phyloP scores from a whole-genome alignment of 2,797 vertebrate genomes.

The Catostomus latipinnis region DNA sequence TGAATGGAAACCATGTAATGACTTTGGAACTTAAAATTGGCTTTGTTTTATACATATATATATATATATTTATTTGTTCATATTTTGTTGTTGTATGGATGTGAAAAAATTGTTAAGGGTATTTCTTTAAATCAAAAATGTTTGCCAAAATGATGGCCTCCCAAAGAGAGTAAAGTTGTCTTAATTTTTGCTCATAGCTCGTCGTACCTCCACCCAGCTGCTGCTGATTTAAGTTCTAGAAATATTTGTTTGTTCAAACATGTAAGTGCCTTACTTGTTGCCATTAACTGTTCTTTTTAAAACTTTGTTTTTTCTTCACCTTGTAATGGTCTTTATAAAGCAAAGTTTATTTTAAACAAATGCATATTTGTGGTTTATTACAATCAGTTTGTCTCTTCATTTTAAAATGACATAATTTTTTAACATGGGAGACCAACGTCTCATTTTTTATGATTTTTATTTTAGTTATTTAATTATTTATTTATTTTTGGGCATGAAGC shows the following conservation, averaged over 20 bases:
- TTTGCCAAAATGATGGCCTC: constrained; percentile 36
- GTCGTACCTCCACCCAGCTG: constrained; percentile 18
- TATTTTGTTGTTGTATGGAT: background rate
- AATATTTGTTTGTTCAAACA: constrained; percentile 32
- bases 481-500: constrained; percentile 31
- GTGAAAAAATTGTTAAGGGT: background rate
- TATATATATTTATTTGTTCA: background rate
- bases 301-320: constrained; percentile 34
- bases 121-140: background rate
- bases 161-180: constrained; percentile 7
- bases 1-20: background rate
- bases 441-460: too few relatives aligned
- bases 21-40: background rate
- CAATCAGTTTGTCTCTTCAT: constrained; percentile 39
- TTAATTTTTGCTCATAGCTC: constrained; percentile 10
- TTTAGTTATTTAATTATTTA: background rate
- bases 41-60: too few relatives aligned
- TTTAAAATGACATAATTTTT: constrained; percentile 66
- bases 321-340: constrained; percentile 11
- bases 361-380: constrained; percentile 11
- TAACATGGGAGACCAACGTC: constrained; percentile 32
- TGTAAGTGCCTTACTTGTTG: constrained; percentile 51
- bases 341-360: constrained; percentile 16
- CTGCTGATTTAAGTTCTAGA: constrained; percentile 39
- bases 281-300: constrained; percentile 33